Evolutionary conservation across 2,888 invertebrate genomes (phyloP).

Genomic region (Laothoe populi): DNA sequence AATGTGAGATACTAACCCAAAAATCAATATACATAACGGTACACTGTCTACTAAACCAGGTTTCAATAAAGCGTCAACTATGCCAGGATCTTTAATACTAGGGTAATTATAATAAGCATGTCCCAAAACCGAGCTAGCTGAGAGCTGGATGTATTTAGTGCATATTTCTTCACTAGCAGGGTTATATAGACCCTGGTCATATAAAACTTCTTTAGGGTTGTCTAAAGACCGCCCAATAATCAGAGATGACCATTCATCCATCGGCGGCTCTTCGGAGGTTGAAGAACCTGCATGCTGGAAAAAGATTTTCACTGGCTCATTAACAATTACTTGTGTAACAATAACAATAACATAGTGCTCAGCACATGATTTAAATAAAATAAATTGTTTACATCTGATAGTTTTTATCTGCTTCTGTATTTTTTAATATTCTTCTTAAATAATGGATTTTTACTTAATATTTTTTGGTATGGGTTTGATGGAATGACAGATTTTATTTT

Average conservation of each 20-base stretch:
- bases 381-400: too few relatives aligned
- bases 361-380: too few relatives aligned
- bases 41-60: constrained; percentile 36
- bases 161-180: constrained; percentile 62
- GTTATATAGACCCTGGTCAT: constrained; percentile 47
- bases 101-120: constrained; percentile 57
- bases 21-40: too few relatives aligned
- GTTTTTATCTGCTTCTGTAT: not conserved
- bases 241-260: constrained; percentile 50
- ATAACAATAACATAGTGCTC: constrained; percentile 23
- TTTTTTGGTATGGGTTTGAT: not conserved
- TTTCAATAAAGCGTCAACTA: constrained; percentile 46
- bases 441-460: not conserved
- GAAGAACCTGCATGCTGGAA: constrained; percentile 31
- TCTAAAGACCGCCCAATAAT: constrained; percentile 31
- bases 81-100: constrained; percentile 52
- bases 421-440: not conserved
- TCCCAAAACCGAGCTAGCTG: constrained; percentile 50
- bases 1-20: too few relatives aligned
- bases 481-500: not conserved
- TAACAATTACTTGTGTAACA: constrained; percentile 26
- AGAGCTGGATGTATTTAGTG: constrained; percentile 52
- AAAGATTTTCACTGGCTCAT: constrained; percentile 25
- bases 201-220: constrained; percentile 44
- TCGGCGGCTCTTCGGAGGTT: constrained; percentile 49